Evolutionary conservation across 2,888 invertebrate genomes (phyloP).

Genomic region (Balanococcus diminutus): DNA sequence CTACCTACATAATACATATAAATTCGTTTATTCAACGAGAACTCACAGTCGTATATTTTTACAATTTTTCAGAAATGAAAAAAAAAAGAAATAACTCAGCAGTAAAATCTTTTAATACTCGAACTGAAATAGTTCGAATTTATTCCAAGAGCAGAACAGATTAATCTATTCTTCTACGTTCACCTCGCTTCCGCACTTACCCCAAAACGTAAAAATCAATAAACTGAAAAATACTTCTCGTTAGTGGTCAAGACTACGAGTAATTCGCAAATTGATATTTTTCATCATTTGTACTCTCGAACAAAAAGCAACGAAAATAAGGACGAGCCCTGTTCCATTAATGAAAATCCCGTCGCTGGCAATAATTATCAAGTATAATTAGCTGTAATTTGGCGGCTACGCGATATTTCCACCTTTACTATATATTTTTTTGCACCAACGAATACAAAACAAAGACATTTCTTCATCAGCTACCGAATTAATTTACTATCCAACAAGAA

Average conservation of each 20-base stretch:
- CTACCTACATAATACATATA: neutral
- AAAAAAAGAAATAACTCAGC: neutral
- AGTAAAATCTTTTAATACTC: neutral
- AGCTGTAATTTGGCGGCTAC: conserved; percentile 10
- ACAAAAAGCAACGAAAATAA: conserved; percentile 18
- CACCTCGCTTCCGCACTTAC: neutral
- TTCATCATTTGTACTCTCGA: neutral
- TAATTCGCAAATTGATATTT: conserved; percentile 18
- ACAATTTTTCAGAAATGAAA: neutral
- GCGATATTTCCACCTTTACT: conserved; percentile 4
- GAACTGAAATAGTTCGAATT: neutral
- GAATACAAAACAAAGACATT: conserved; percentile 23
- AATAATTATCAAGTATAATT: conserved; percentile 15
- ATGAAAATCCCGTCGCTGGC: neutral
- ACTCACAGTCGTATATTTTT: neutral
- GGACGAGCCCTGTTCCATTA: neutral
- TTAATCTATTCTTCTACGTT: conserved; percentile 13
- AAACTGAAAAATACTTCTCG: conserved; percentile 13
- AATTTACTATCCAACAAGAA: conserved; percentile 3
- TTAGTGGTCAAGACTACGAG: conserved; percentile 5
- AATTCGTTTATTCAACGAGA: neutral
- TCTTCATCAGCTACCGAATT: conserved; percentile 11
- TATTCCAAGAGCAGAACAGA: neutral
- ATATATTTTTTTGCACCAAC: neutral
- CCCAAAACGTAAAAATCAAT: neutral